Evolutionary conservation across 2,888 invertebrate species (phyloP).

Genomic region (Drosophila anomelani): DNA sequence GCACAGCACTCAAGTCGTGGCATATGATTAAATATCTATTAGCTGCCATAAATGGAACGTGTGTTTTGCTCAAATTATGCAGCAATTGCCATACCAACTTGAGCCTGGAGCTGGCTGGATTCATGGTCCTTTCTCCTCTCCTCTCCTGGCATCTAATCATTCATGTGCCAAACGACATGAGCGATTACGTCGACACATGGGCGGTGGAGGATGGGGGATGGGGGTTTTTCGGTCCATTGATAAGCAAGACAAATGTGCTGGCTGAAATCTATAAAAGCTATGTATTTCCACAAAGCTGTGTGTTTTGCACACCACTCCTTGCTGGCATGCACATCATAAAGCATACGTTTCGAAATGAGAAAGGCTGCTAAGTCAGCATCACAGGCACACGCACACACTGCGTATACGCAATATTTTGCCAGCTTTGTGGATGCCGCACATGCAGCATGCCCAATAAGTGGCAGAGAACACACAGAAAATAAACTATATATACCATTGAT

Average conservation of each 20-base stretch:
- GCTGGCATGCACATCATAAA: constrained; percentile 71
- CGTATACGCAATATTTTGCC: constrained; percentile 59
- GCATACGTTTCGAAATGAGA: constrained; percentile 58
- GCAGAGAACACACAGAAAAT: background rate
- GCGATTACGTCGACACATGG: constrained; percentile 71
- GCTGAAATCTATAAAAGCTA: constrained; percentile 70
- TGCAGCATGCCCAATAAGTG: constrained; percentile 48
- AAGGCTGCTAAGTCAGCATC: constrained; percentile 68
- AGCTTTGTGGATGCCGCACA: constrained; percentile 51
- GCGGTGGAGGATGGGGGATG: background rate
- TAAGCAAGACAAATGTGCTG: constrained; percentile 75
- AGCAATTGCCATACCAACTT: constrained; percentile 46
- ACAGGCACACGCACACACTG: constrained; percentile 5
- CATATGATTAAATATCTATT: constrained; percentile 61
- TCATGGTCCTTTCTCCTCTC: constrained; percentile 20
- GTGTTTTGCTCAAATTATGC: constrained; percentile 57
- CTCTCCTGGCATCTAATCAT: constrained; percentile 63
- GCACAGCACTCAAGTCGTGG: constrained; percentile 31
- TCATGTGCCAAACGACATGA: constrained; percentile 74
- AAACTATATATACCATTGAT: background rate
- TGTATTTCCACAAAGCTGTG: constrained; percentile 66
- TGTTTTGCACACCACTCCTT: constrained; percentile 55
- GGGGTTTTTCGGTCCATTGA: constrained; percentile 34
- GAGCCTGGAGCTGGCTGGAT: constrained; percentile 6
- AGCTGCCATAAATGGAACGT: constrained; percentile 53